Evolutionary conservation across 2,888 invertebrate species (phyloP).

Genomic region (Leptothorax acervorum): DNA sequence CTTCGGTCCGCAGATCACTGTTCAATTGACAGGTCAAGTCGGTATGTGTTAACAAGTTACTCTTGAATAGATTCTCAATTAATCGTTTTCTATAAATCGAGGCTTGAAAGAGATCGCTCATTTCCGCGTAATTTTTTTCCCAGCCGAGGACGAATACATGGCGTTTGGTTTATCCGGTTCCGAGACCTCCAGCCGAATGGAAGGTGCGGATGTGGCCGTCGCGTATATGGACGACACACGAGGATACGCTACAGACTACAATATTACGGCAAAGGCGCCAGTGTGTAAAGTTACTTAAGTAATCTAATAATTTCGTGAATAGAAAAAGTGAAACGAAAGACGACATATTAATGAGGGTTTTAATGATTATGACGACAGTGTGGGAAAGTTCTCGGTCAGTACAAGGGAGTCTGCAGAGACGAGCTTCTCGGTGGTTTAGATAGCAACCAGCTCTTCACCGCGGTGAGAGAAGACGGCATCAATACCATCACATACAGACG

Average conservation of each 20-base stretch:
- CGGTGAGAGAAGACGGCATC: conserved; percentile 91
- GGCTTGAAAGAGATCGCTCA: neutral
- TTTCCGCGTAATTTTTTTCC: conserved; percentile 4
- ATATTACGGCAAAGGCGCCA: conserved; percentile 93
- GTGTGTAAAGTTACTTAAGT: conserved; percentile 86
- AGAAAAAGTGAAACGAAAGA: neutral
- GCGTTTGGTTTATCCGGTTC: conserved; percentile 95
- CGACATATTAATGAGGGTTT: neutral
- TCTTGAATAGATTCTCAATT: neutral
- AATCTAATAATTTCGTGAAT: neutral
- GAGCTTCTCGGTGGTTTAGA: conserved; percentile 93
- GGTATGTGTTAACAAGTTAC: conserved; percentile 78
- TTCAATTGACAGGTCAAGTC: conserved; percentile 93
- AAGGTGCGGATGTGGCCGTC: conserved; percentile 94
- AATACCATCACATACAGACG: conserved; percentile 93
- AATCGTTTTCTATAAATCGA: neutral
- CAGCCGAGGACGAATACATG: conserved; percentile 93
- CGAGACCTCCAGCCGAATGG: conserved; percentile 90
- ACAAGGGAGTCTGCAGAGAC: conserved; percentile 95
- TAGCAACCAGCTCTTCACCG: conserved; percentile 93
- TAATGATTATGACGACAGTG: conserved; percentile 87
- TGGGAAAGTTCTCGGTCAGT: conserved; percentile 93
- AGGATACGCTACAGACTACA: conserved; percentile 93
- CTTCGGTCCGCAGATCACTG: conserved; percentile 94
- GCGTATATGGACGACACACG: conserved; percentile 91